Conservation (phyloP, 2,113 vertebrate species). For the Spizaetus ornatus region DNA sequence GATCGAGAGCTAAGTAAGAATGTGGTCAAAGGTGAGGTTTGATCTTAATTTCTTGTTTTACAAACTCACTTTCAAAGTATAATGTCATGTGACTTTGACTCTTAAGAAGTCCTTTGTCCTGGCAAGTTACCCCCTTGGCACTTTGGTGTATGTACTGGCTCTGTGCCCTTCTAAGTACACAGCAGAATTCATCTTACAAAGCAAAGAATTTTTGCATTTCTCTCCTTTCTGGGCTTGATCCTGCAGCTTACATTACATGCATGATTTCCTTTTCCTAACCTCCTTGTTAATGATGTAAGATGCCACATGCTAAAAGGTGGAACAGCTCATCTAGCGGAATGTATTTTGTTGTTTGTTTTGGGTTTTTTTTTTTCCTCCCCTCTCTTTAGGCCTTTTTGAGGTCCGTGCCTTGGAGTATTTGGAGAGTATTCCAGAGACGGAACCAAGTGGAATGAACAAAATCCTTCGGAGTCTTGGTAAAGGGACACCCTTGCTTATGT, state of each 20-base stretch:
- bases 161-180: rapidly evolving
- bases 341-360: too few relatives aligned
- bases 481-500: background rate
- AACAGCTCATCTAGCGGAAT: background rate
- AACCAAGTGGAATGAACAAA: slow-evolving; percentile 87
- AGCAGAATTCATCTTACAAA: background rate
- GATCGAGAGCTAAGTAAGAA: slow-evolving; percentile 91
- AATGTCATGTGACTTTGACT: background rate
- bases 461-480: slow-evolving; percentile 93
- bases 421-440: slow-evolving; percentile 82
- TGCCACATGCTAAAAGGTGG: background rate
- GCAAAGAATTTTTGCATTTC: background rate
- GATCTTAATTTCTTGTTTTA: background rate
- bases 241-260: background rate
- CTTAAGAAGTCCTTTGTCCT: background rate
- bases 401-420: slow-evolving; percentile 86
- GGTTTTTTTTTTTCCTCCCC: background rate
- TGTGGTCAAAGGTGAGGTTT: slow-evolving; percentile 80
- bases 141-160: background rate
- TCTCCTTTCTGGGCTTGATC: background rate
- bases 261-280: background rate
- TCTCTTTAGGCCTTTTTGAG: slow-evolving; percentile 88
- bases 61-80: background rate
- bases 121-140: background rate
- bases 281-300: background rate